A percentile compares a stretch with the other conserved stretches of the same genome.
Conservation (phyloP, 92 coral and sea anemone genomes). For the Diadumene lineata region DNA sequence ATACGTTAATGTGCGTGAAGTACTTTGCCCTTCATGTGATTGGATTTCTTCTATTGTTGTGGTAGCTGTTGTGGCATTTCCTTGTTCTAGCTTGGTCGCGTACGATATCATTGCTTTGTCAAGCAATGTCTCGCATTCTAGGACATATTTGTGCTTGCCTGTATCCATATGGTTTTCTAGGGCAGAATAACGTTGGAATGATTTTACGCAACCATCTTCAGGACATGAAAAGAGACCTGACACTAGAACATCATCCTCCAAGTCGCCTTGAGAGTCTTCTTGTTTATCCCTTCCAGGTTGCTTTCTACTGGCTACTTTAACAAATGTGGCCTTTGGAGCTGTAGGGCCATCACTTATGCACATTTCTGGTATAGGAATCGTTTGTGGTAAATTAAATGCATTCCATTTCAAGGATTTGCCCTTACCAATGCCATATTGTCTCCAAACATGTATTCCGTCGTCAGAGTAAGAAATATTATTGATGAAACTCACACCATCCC, state of each 20-base stretch:
- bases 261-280: too few relatives aligned
- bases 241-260: conserved; percentile 16
- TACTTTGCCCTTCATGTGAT: conserved; percentile 6
- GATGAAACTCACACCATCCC: conserved; percentile 56
- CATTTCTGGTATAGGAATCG: neutral
- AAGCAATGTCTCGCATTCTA: conserved; percentile 58
- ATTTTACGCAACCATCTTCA: conserved; percentile 51
- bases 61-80: neutral
- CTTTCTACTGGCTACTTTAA: conserved; percentile 23
- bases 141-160: conserved; percentile 42
- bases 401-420: conserved; percentile 42
- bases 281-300: neutral
- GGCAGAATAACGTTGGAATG: conserved; percentile 38
- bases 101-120: conserved; percentile 58
- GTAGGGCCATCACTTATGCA: conserved; percentile 21
- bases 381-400: conserved; percentile 28
- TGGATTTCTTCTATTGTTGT: too few relatives aligned
- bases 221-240: conserved; percentile 45
- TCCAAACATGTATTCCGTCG: conserved; percentile 35
- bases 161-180: conserved; percentile 49
- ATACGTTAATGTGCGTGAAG: neutral
- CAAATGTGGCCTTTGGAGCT: conserved; percentile 38
- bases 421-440: conserved; percentile 39
- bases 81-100: conserved; percentile 37
- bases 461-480: conserved; percentile 45